Conservation (phyloP, 1,140 invertebrate genomes). For the Radopholus similis region DNA sequence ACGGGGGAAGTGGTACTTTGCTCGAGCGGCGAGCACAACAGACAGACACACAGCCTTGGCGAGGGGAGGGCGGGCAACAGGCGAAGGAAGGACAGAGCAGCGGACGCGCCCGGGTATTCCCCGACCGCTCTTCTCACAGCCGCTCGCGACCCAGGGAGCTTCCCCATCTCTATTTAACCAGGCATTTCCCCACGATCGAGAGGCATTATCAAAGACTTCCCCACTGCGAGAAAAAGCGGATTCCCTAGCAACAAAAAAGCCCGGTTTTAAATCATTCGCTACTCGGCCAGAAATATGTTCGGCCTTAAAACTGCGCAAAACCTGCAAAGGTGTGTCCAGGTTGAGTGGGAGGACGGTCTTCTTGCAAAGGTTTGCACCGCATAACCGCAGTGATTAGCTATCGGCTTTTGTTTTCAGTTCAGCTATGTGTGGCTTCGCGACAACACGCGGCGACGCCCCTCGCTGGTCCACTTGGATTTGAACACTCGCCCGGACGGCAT, state of each 20-base stretch:
- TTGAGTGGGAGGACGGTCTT: constrained; percentile 40
- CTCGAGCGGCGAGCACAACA: not conserved
- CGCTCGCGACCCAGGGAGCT: not conserved
- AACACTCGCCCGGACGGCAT: constrained; percentile 29
- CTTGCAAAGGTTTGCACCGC: constrained; percentile 3
- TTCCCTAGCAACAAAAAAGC: not conserved
- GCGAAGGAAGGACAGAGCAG: not conserved
- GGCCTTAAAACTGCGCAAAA: constrained; percentile 25
- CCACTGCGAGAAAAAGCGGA: not conserved
- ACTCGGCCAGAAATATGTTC: constrained; percentile 17
- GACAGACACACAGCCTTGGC: not conserved
- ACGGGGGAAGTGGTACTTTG: not conserved
- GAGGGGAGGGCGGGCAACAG: not conserved
- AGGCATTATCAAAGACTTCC: too few species aligned
- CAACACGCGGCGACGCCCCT: constrained; percentile 24
- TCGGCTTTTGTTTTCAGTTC: constrained; percentile 14
- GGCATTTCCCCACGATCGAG: not conserved
- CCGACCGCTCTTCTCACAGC: not conserved
- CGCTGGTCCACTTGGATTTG: constrained; percentile 34
- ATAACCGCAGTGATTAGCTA: not conserved
- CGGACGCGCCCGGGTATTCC: not conserved
- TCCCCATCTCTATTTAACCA: not conserved
- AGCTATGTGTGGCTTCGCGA: constrained; percentile 35
- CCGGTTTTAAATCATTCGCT: not conserved
- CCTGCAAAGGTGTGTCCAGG: constrained; percentile 28